Conservation (phyloP, 2,113 vertebrate species). For the Lagenorhynchus albirostris region DNA sequence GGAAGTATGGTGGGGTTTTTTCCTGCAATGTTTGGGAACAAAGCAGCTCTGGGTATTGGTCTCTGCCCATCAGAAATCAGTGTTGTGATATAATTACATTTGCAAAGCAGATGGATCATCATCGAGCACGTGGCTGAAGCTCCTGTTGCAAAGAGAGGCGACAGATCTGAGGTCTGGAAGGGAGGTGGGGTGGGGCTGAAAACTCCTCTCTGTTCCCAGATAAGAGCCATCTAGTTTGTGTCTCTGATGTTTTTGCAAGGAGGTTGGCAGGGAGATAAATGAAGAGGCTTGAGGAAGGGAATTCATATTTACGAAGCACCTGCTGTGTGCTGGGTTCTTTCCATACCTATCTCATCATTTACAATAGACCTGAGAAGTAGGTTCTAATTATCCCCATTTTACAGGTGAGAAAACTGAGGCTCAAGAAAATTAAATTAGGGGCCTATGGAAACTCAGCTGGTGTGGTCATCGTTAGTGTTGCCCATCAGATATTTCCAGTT, state of each 20-base stretch:
- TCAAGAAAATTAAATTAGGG: background rate
- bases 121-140: slow-evolving; percentile 62
- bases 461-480: background rate
- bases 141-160: slow-evolving; percentile 47
- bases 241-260: background rate
- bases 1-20: slow-evolving; percentile 11
- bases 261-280: background rate
- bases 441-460: background rate
- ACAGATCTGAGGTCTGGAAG: slow-evolving; percentile 30
- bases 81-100: slow-evolving; percentile 77
- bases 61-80: slow-evolving; percentile 71
- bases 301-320: background rate
- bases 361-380: background rate
- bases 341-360: background rate
- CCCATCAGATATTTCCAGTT: background rate
- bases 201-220: slow-evolving; percentile 1
- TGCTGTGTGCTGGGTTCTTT: background rate
- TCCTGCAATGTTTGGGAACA: slow-evolving; percentile 65
- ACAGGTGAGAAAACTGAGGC: background rate
- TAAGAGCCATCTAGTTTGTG: slow-evolving; percentile 6
- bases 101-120: slow-evolving; percentile 78
- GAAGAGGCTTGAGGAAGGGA: background rate
- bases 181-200: background rate
- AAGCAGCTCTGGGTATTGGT: slow-evolving; percentile 68
- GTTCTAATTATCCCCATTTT: background rate